phyloP scores from a whole-genome alignment of 2,113 vertebrate species.

The Pogonocichla stellata region DNA sequence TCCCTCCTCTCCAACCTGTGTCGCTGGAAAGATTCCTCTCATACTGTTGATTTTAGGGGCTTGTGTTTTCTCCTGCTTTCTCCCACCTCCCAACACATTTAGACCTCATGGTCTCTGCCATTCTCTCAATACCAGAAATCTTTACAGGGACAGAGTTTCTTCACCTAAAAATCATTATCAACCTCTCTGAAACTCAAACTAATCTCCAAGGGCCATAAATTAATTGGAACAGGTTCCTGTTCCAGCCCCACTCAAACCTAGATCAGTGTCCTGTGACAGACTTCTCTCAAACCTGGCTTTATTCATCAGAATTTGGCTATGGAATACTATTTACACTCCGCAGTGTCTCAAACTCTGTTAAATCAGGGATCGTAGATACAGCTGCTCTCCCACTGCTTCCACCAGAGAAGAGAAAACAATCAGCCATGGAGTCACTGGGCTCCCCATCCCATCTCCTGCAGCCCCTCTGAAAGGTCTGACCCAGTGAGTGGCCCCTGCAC shows the following conservation, averaged over 20 bases:
- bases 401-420: neutral
- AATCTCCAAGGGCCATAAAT: neutral
- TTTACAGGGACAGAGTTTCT: neutral
- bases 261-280: accelerated
- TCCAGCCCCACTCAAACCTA: neutral
- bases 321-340: neutral
- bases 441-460: neutral
- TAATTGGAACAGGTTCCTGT: neutral
- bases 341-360: neutral
- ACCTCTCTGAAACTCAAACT: neutral
- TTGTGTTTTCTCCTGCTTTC: neutral
- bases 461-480: neutral
- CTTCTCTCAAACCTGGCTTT: neutral
- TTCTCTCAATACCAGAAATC: neutral
- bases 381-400: neutral
- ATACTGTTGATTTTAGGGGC: neutral
- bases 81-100: neutral
- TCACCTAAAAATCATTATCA: neutral
- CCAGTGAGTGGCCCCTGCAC: accelerated
- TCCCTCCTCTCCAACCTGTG: neutral
- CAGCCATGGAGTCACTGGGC: neutral
- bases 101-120: neutral
- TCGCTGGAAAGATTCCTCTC: neutral
- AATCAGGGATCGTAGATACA: neutral
- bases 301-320: accelerated